phyloP scores from a whole-genome alignment of 2,113 vertebrate genomes.

The Heterochromis multidens region DNA sequence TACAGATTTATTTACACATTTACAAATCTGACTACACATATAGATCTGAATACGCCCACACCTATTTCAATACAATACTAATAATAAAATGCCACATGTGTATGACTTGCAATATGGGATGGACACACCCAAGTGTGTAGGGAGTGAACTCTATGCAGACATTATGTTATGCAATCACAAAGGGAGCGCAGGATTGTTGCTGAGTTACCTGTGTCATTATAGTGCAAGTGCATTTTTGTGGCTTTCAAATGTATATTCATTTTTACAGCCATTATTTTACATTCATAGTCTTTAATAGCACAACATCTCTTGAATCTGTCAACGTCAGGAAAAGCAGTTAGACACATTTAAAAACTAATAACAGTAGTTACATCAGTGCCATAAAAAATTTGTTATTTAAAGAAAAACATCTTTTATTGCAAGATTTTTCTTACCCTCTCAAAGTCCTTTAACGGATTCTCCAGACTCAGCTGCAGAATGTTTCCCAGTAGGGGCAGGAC shows the following conservation, averaged over 20 bases:
- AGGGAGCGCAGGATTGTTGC: background rate
- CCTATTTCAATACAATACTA: background rate
- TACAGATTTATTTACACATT: background rate
- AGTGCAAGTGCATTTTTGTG: background rate
- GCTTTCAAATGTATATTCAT: background rate
- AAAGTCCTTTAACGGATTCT: constrained; percentile 67
- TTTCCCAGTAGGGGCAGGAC: constrained; percentile 69
- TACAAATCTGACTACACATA: background rate
- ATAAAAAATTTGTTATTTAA: background rate
- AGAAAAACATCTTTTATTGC: background rate
- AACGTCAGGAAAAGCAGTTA: background rate
- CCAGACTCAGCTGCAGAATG: constrained; percentile 57
- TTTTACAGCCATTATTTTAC: background rate
- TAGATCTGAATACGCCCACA: too few species aligned
- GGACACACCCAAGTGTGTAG: background rate
- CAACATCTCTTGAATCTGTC: background rate
- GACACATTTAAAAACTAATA: background rate
- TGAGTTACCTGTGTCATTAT: background rate
- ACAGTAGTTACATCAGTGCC: background rate
- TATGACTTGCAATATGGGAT: background rate
- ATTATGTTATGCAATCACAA: background rate
- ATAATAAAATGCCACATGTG: background rate
- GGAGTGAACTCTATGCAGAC: background rate
- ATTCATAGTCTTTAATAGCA: background rate
- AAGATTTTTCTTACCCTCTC: constrained; percentile 52